Conservation (phyloP, 2,797 vertebrate genomes). For the Anolis apletophallus region DNA sequence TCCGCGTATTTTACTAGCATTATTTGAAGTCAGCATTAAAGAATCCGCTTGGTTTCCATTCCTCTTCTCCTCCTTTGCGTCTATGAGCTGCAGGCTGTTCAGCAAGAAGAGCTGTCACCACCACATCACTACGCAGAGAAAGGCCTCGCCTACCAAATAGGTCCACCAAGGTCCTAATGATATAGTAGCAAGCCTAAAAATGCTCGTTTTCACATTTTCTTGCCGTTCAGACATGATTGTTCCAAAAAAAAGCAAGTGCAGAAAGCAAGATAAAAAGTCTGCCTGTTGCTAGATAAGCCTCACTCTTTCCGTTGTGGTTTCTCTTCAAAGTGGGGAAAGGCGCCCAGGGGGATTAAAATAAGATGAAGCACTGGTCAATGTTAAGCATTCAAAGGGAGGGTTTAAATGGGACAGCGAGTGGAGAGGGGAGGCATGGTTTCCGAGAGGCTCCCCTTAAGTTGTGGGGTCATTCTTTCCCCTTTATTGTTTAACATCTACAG, state of each 20-base stretch:
- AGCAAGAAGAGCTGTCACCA: background rate
- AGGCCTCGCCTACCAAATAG: background rate
- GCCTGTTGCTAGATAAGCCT: background rate
- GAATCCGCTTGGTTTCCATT: too few species aligned
- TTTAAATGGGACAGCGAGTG: too few species aligned
- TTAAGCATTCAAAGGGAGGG: background rate
- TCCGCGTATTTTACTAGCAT: background rate
- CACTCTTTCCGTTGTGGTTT: background rate
- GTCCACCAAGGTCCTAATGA: background rate
- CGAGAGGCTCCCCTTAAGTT: too few species aligned
- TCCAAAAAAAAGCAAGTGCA: background rate
- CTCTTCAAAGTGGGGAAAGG: background rate
- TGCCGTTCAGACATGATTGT: background rate
- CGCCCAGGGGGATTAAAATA: background rate
- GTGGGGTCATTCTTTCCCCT: too few species aligned
- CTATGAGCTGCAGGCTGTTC: background rate
- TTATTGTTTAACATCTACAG: too few species aligned
- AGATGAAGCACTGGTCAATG: background rate
- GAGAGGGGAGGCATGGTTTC: too few species aligned
- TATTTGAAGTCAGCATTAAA: background rate
- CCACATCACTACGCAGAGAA: background rate
- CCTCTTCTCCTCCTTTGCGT: background rate
- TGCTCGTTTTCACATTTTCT: background rate
- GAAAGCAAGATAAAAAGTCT: background rate
- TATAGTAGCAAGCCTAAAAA: background rate